Evolutionary conservation across 2,113 vertebrate genomes (phyloP), one percentile per base, ranked within the genome.

Genomic region (Zosterops borbonicus): DNA sequence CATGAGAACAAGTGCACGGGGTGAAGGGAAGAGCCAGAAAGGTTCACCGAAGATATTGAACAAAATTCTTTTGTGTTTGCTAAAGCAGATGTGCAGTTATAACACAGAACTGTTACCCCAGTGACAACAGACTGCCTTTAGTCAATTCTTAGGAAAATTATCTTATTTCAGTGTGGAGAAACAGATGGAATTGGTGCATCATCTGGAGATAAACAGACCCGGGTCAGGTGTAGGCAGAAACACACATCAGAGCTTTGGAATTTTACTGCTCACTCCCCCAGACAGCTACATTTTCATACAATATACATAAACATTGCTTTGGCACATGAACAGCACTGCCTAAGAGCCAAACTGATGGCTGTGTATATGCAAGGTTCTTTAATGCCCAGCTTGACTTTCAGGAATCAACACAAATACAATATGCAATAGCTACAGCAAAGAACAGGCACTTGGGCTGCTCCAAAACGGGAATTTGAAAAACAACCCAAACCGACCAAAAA

Each of bases 141-240:
- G 77, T 71, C 71, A 41, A 14, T 41, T 89, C 84, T 60, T 31
- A 18, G 47, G 6, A 22, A 75, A 90, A 82, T 78, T 17, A 56
- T 12, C 49, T 71, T 39, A 59, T 31, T 64, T 28, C 42, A n/a
- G 0, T 0, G 18, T 9, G 8, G 50, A 59, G 44, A 74, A 90
- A 65, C 94, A 91, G 92, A 89, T 78, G 91, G 77, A 71, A 84
- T 79, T 44, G 90, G 74, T 25, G 49, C 39, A 9, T 15, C 87
- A 82, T 44, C 92, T 82, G 92, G 92, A 78, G 69, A 68, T 33
- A 88, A 75, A 90, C 91, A 88, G 83, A 94, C 28, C 58, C 4
- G 3, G 59, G 55, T 31, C 79, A 83, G 93, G 59, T 47, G 53
- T 47, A 29, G 31, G 53, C 83, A 71, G 31, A 94, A 94, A 63